These are phyloP conservation scores for Phlogophora meticulosa DNA, from an alignment of 2,888 invertebrate genomes.

Conservation along the genomic window DNA sequence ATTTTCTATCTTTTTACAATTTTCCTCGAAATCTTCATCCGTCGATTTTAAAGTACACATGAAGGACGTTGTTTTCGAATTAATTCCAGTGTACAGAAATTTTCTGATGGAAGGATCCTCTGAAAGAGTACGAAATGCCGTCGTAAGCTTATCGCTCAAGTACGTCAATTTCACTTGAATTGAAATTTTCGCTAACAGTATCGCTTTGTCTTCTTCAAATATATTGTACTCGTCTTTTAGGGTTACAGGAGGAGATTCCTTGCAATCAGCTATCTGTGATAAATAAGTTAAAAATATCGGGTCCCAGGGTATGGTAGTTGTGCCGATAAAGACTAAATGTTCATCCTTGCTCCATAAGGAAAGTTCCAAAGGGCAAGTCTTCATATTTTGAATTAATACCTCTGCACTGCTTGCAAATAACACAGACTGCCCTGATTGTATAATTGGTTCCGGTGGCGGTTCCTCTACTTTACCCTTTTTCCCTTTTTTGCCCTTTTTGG, in stretches of 20 bases:
- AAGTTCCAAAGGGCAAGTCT: slow-evolving; percentile 79
- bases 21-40: slow-evolving; percentile 81
- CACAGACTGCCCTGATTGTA: slow-evolving; percentile 87
- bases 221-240: slow-evolving; percentile 85
- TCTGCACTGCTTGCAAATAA: slow-evolving; percentile 84
- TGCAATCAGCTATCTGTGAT: slow-evolving; percentile 74
- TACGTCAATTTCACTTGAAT: slow-evolving; percentile 84
- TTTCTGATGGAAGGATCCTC: slow-evolving; percentile 84
- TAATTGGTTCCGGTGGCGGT: slow-evolving; percentile 83
- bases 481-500: slow-evolving; percentile 78
- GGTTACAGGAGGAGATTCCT: slow-evolving; percentile 73
- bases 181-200: slow-evolving; percentile 82
- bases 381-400: slow-evolving; percentile 83
- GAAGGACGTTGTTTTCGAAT: slow-evolving; percentile 85
- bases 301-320: slow-evolving; percentile 83
- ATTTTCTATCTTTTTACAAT: slow-evolving; percentile 81
- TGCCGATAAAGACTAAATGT: slow-evolving; percentile 80
- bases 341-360: slow-evolving; percentile 88
- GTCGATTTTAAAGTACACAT: slow-evolving; percentile 87
- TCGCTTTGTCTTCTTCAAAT: slow-evolving; percentile 85
- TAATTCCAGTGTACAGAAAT: slow-evolving; percentile 85
- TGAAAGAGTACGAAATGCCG: slow-evolving; percentile 84
- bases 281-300: slow-evolving; percentile 78
- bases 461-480: slow-evolving; percentile 69
- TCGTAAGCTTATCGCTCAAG: slow-evolving; percentile 82